Percentiles rank a stretch among this genome's conserved stretches.
Evolutionary conservation across 1,140 invertebrate genomes (phyloP).

Genomic region (Zaprionus ornatus): DNA sequence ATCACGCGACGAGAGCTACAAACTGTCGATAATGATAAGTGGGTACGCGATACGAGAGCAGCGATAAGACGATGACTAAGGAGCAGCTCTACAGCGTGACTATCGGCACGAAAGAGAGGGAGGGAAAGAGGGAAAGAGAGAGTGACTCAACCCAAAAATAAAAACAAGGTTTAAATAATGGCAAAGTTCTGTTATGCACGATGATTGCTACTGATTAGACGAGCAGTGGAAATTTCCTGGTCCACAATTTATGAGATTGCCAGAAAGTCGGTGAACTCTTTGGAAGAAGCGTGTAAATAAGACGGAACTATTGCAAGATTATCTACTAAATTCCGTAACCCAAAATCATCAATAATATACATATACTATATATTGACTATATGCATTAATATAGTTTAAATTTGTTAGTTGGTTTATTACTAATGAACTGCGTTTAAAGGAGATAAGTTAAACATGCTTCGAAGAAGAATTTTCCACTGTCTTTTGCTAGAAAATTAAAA

Average conservation of each 20-base stretch:
- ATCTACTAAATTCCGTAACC: too few species aligned
- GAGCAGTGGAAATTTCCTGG: neutral
- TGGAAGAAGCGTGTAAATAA: neutral
- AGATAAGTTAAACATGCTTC: too few species aligned
- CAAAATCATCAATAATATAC: too few species aligned
- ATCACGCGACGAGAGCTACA: constrained; percentile 11
- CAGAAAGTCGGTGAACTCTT: neutral
- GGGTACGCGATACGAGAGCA: constrained; percentile 16
- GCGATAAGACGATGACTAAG: constrained; percentile 33
- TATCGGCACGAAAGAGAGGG: neutral
- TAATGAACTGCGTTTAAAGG: too few species aligned
- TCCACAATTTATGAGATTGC: neutral
- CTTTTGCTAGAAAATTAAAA: too few species aligned
- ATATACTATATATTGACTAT: too few species aligned
- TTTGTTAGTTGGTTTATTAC: too few species aligned
- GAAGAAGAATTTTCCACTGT: too few species aligned
- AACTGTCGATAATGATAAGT: constrained; percentile 38
- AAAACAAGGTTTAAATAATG: neutral
- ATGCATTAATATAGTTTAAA: too few species aligned
- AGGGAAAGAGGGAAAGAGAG: neutral
- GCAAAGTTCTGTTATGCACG: constrained; percentile 1
- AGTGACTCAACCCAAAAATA: neutral
- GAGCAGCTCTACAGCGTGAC: neutral
- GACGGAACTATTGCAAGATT: neutral
- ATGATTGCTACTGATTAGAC: neutral